Conservation (phyloP, 2,797 vertebrate genomes). For the Pelochelys cantorii region DNA sequence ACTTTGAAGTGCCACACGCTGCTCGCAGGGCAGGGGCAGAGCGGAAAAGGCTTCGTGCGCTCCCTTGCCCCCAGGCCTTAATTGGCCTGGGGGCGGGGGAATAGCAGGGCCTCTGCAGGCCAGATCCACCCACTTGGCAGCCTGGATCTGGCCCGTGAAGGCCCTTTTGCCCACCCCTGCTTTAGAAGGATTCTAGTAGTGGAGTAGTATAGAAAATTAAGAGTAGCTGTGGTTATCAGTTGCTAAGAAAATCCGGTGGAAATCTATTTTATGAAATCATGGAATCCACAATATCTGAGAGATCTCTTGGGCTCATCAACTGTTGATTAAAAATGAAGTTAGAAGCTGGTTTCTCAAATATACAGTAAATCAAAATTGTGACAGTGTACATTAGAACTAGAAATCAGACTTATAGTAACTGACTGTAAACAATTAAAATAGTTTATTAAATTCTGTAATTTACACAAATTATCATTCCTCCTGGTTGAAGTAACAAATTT, state of each 20-base stretch:
- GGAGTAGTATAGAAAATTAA: not conserved
- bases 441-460: constrained; percentile 55
- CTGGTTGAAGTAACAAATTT: constrained; percentile 28
- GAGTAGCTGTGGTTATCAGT: constrained; percentile 26
- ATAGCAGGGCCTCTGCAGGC: too few species aligned
- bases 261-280: not conserved
- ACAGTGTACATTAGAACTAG: constrained; percentile 28
- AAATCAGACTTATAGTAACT: constrained; percentile 31
- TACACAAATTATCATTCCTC: constrained; percentile 16
- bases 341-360: not conserved
- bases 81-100: too few species aligned
- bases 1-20: too few species aligned
- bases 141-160: too few species aligned
- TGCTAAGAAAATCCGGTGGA: constrained; percentile 35
- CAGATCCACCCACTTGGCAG: too few species aligned
- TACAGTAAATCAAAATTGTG: not conserved
- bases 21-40: too few species aligned
- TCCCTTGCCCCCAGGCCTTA: too few species aligned
- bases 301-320: constrained; percentile 48
- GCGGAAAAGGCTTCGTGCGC: too few species aligned
- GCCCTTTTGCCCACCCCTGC: not conserved
- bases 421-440: constrained; percentile 25
- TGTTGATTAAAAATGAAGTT: not conserved
- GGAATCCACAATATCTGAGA: not conserved
- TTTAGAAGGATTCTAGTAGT: not conserved